Evolutionary conservation across 2,888 invertebrate species (phyloP).

Genomic region (Drosophila borborema): DNA sequence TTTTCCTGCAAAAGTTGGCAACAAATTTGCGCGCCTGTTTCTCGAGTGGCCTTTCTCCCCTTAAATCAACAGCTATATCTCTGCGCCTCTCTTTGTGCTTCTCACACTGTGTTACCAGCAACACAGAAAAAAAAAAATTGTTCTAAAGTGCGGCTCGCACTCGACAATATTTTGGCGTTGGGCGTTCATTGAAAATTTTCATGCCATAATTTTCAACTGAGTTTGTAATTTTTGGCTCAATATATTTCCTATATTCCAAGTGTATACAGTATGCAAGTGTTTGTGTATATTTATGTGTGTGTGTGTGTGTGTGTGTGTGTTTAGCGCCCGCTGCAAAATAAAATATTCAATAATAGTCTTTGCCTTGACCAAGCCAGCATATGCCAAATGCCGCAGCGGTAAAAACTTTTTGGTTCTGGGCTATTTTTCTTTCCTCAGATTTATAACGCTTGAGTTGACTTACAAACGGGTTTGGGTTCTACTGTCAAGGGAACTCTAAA

Average conservation of each 20-base stretch:
- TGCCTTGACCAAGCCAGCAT: conserved; percentile 74
- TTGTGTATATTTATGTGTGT: background rate
- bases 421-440: conserved; percentile 11
- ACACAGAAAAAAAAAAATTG: conserved; percentile 5
- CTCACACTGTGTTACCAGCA: background rate
- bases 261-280: background rate
- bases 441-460: conserved; percentile 32
- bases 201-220: conserved; percentile 64
- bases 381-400: conserved; percentile 63
- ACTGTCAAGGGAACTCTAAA: conserved; percentile 7
- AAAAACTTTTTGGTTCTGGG: conserved; percentile 27
- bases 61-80: conserved; percentile 19
- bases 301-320: conserved; percentile 6
- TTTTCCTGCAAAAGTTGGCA: conserved; percentile 73
- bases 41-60: conserved; percentile 56
- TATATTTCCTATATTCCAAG: conserved; percentile 15
- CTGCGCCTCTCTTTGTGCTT: conserved; percentile 2
- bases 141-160: conserved; percentile 75
- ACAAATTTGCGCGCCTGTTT: conserved; percentile 71
- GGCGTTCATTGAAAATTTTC: conserved; percentile 67
- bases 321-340: conserved; percentile 48
- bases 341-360: conserved; percentile 76
- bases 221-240: conserved; percentile 59
- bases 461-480: conserved; percentile 4
- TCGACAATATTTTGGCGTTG: conserved; percentile 68